Evolutionary conservation across 2,888 invertebrate genomes (phyloP), one percentile per base, ranked within the genome.

Genomic region (Erebia palarica): DNA sequence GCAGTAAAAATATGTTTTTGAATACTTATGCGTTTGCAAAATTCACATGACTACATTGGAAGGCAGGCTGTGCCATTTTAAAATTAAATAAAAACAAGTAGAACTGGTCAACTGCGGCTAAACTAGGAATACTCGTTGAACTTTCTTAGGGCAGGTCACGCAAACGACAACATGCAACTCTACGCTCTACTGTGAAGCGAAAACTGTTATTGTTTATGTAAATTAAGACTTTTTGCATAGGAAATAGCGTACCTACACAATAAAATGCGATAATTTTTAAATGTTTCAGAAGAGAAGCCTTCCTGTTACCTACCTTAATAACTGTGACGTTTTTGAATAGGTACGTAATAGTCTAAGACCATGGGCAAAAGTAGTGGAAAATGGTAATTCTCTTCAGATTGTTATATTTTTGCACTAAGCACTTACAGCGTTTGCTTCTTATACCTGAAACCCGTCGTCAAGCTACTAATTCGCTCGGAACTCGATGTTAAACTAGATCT

Each of bases 61-160:
- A 57, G 67, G 10, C 66, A 21, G 44, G 66, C 49, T 59, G 67
- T 59, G 58, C 67, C 72, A 57, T 53, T 68, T 68, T 69, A 65
- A 65, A 66, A 71, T 49, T 64, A 71, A 71, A 70, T 70, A 69
- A 71, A 71, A 73, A 74, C 70, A 66, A 69, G 72, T 70, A 69
- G 68, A 72, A 72, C 74, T 74, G 74, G 76, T 76, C 75, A 74
- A 74, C 75, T 74, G 70, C 67, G 57, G 65, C 68, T 73, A 73
- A 73, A 71, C 74, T 73, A 75, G 74, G 75, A 70, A 73, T 71
- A 71, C 74, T 66, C 73, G 74, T 73, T 71, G 74, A 74, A 76
- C 76, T 75, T 75, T 77, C 78, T 76, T 75, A 77, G 77, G 76
- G 76, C 76, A 75, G 78, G 76, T 77, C 78, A 78, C 77, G 76